A percentile compares a stretch with the other conserved stretches of the same genome.
These are phyloP conservation scores for Platyrinchus mystaceus DNA, from an alignment of 2,797 vertebrate species.

Conservation along the genomic window DNA sequence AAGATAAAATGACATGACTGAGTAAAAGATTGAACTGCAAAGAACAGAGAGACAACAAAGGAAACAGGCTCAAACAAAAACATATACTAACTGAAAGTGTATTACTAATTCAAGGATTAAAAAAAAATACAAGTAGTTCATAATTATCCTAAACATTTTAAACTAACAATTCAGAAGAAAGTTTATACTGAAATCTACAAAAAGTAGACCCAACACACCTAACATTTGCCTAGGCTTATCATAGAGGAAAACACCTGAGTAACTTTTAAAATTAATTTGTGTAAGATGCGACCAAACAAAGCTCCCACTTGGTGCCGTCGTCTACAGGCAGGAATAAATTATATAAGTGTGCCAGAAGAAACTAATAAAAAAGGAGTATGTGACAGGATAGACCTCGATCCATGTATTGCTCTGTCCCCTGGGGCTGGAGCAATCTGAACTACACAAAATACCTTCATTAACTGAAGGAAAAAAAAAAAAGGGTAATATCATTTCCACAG, in stretches of 20 bases:
- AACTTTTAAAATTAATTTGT: neutral
- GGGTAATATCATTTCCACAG: neutral
- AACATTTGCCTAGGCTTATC: neutral
- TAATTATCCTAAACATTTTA: neutral
- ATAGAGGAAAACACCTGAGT: neutral
- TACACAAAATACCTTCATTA: constrained; percentile 30
- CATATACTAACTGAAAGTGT: neutral
- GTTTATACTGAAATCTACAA: neutral
- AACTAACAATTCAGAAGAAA: neutral
- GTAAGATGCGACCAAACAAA: constrained; percentile 2
- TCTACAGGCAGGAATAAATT: neutral
- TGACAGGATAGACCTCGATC: neutral
- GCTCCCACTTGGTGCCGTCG: neutral
- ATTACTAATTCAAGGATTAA: neutral
- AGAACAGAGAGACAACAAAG: neutral
- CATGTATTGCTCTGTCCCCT: neutral
- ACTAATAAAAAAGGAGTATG: neutral
- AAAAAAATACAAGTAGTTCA: neutral
- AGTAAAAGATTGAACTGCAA: neutral
- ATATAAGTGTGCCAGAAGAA: neutral
- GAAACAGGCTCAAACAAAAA: neutral
- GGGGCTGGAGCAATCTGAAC: neutral
- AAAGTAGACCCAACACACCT: neutral
- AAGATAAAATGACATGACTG: neutral
- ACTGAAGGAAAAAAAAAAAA: neutral